Base-by-base conservation (phyloP, 2,888 invertebrate species). In the Acrobasis repandana region DNA sequence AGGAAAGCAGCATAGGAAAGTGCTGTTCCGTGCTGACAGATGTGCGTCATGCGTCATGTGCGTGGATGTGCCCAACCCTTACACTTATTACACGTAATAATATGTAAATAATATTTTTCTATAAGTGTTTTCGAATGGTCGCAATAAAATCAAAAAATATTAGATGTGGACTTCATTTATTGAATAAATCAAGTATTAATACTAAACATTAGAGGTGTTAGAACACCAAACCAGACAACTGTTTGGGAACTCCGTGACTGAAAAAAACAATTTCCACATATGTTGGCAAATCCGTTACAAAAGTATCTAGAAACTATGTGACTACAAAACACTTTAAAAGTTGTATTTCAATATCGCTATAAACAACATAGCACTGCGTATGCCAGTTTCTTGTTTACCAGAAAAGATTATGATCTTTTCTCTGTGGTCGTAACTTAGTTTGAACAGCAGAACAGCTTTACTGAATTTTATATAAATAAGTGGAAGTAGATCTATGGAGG, bases 121-220 rank as follows among this genome's bases (percentile, higher is more conserved):
- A n/a, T n/a, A n/a, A 28, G 6, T 28, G 6, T 8, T 6, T 28
- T 28, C 11, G n/a, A 20, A n/a, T n/a, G n/a, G n/a, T n/a, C n/a
- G n/a, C n/a, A 56, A 43, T 54, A 20, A 43, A 56, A 28, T 6
- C 20, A 56, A 20, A 18, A 20, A 28, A 43, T 46, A 43, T 43
- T 10, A 28, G 14, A 16, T 59, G 28, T 43, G 9, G 43, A 43
- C 52, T 46, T 43, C 33, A 51, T 59, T 59, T 59, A 59, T 52
- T 58, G 28, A 58, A 58, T 50, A 58, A 58, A 58, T 49, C 58
- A 58, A 58, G 36, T 49, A 58, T 49, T 34, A 49, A 34, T 56
- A 48, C 28, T 34, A 33, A 58, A 28, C 33, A 49, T 28, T 16
- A 58, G 48, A 16, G 50, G 20, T 58, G 49, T 18, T 56, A 33